Percentiles rank a stretch among this genome's conserved stretches.
Conservation (phyloP, 2,797 vertebrate genomes). For the Sitta carolinensis region DNA sequence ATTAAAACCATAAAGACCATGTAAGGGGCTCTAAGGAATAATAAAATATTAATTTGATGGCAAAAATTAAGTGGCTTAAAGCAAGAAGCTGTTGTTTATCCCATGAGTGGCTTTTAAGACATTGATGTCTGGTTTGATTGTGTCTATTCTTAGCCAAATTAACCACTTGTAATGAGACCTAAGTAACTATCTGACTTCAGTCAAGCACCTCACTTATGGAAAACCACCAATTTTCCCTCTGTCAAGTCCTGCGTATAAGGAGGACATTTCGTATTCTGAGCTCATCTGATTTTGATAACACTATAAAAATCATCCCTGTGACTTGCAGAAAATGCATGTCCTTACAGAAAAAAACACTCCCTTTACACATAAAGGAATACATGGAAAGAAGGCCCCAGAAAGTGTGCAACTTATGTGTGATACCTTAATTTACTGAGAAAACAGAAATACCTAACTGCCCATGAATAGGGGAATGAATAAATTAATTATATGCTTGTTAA, state of each 20-base stretch:
- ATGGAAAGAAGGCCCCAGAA: not conserved
- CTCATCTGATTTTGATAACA: constrained; percentile 7
- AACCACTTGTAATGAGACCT: constrained; percentile 82
- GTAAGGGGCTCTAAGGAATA: constrained; percentile 80
- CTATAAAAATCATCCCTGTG: not conserved
- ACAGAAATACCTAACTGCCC: not conserved
- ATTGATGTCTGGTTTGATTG: constrained; percentile 74
- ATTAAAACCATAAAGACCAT: constrained; percentile 79
- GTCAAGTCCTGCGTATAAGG: not conserved
- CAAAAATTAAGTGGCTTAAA: constrained; percentile 86
- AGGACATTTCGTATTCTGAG: not conserved
- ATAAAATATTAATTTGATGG: constrained; percentile 88
- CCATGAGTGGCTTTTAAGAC: constrained; percentile 79
- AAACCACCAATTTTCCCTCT: constrained; percentile 42
- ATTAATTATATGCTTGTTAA: constrained; percentile 9
- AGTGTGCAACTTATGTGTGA: not conserved
- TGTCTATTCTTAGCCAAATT: constrained; percentile 72
- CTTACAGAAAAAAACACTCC: not conserved
- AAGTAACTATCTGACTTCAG: constrained; percentile 74
- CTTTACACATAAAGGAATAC: not conserved
- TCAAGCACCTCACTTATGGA: constrained; percentile 8
- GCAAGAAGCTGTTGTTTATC: constrained; percentile 79
- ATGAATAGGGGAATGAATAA: not conserved
- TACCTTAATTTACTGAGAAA: not conserved
- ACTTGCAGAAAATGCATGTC: not conserved